These are phyloP conservation scores for Pollachius pollachius DNA, from an alignment of 2,113 vertebrate genomes.

Conservation along the genomic window DNA sequence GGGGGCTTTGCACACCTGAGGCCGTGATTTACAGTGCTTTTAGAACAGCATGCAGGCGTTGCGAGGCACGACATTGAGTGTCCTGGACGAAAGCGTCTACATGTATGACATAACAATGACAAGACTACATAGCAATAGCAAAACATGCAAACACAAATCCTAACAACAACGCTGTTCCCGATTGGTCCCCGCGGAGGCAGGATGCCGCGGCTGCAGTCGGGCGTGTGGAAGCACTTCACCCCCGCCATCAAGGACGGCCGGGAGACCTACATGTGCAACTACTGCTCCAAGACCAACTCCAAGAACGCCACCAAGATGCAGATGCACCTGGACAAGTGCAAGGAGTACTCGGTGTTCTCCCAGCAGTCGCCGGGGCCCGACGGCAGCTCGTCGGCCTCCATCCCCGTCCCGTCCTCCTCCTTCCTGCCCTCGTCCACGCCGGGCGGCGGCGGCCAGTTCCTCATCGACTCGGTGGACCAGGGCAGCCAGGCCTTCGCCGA, in stretches of 20 bases:
- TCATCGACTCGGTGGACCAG: constrained; percentile 53
- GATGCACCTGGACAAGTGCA: constrained; percentile 54
- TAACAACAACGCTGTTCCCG: background rate
- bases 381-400: constrained; percentile 45
- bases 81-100: too few relatives aligned
- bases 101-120: too few relatives aligned
- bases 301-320: constrained; percentile 57
- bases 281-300: constrained; percentile 43
- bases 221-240: constrained; percentile 56
- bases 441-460: constrained; percentile 37
- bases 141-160: background rate
- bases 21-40: too few relatives aligned
- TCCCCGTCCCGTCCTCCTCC: constrained; percentile 41
- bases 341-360: constrained; percentile 30
- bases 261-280: constrained; percentile 53
- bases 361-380: constrained; percentile 41
- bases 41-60: too few relatives aligned
- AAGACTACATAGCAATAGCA: background rate
- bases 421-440: constrained; percentile 33
- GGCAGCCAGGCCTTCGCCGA: constrained; percentile 46
- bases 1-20: too few relatives aligned
- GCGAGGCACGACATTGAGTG: too few relatives aligned
- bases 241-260: constrained; percentile 40
- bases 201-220: constrained; percentile 50
- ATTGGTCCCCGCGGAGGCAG: constrained; percentile 27